phyloP scores from a whole-genome alignment of 1,140 invertebrate genomes.

The Ruditapes philippinarum region DNA sequence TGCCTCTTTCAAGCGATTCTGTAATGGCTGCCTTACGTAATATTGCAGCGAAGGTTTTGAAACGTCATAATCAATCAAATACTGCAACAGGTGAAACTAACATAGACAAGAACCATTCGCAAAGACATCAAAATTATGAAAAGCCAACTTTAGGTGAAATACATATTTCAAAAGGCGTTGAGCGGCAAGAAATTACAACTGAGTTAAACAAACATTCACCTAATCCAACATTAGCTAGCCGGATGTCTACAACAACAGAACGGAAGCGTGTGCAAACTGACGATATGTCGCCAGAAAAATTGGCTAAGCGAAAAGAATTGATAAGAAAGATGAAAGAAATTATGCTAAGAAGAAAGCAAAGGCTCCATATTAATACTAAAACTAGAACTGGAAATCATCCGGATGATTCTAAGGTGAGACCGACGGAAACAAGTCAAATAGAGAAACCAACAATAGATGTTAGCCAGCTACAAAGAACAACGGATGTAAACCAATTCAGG shows the following conservation, averaged over 20 bases:
- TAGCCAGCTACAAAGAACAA: too few relatives aligned
- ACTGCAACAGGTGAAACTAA: neutral
- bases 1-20: slow-evolving; percentile 9
- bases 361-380: neutral
- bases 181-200: neutral
- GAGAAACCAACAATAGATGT: too few relatives aligned
- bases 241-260: neutral
- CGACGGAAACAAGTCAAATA: too few relatives aligned
- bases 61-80: neutral
- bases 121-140: neutral
- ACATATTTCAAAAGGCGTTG: neutral
- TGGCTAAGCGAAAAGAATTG: neutral
- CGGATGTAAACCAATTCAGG: too few relatives aligned
- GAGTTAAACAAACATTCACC: neutral
- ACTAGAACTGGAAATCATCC: neutral
- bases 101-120: neutral
- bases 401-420: too few relatives aligned
- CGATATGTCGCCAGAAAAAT: neutral
- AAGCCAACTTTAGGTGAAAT: slow-evolving; percentile 22
- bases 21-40: neutral
- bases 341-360: neutral
- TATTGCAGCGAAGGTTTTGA: neutral
- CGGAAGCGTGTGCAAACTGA: neutral
- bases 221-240: neutral
- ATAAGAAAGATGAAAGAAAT: slow-evolving; percentile 4